A percentile compares a stretch with the other conserved stretches of the same genome.
phyloP scores from a whole-genome alignment of 2,113 vertebrate genomes.

The Haemorhous mexicanus region DNA sequence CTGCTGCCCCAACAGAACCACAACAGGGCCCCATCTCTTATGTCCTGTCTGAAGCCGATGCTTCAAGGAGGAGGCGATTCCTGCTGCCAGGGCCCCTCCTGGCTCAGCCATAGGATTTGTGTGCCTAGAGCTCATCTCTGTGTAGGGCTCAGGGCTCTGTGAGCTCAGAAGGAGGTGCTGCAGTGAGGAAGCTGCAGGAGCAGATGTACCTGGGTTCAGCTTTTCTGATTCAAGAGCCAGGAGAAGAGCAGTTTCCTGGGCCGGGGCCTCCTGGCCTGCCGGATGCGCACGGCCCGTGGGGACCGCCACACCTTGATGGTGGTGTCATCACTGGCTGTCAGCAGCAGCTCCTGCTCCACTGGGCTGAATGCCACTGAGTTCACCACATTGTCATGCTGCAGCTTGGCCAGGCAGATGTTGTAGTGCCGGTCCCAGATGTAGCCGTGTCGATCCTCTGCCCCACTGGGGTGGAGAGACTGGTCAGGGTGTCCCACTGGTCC shows the following conservation, averaged over 20 bases:
- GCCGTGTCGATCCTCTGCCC: conserved; percentile 92
- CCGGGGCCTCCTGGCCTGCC: conserved; percentile 47
- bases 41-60: background rate
- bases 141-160: conserved; percentile 27
- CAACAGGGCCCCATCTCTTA: background rate
- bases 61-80: background rate
- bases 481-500: background rate
- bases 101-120: background rate
- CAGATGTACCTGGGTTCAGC: conserved; percentile 49
- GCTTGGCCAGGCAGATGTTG: conserved; percentile 90
- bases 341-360: conserved; percentile 90
- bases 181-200: conserved; percentile 35
- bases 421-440: conserved; percentile 99
- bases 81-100: background rate
- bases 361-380: conserved; percentile 96
- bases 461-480: conserved; percentile 64
- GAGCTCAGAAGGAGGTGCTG: conserved; percentile 2
- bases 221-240: conserved; percentile 78
- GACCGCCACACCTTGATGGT: conserved; percentile 98
- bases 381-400: conserved; percentile 92
- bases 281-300: conserved; percentile 73
- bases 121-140: background rate
- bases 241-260: conserved; percentile 77
- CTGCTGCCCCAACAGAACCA: background rate
- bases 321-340: conserved; percentile 90